These are phyloP conservation scores for Heterocephalus glaber DNA, from an alignment of 2,113 vertebrate genomes.

Conservation along the genomic window DNA sequence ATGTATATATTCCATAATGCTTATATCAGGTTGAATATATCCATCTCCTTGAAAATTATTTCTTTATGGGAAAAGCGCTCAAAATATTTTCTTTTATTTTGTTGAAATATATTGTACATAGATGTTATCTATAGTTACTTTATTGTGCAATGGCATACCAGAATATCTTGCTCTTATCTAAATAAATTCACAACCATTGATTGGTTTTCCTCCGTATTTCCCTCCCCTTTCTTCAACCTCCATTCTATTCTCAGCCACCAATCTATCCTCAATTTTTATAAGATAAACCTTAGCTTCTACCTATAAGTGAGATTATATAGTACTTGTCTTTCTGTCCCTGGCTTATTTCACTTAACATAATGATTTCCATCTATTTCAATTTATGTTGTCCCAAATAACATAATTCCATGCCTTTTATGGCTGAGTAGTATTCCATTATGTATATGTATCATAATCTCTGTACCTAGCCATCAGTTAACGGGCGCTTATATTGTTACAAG, in stretches of 20 bases:
- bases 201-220: fast-evolving
- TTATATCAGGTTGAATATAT: neutral
- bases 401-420: neutral
- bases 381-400: neutral
- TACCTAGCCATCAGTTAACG: neutral
- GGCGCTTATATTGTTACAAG: neutral
- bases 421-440: neutral
- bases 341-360: neutral
- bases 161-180: neutral
- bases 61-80: neutral
- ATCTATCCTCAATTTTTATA: neutral
- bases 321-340: too few relatives aligned
- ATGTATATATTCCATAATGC: neutral
- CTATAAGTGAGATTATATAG: neutral
- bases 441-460: neutral
- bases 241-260: neutral
- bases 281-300: neutral
- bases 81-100: neutral
- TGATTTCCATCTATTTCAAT: neutral
- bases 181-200: neutral
- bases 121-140: neutral
- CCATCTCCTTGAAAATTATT: neutral
- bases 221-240: fast-evolving
- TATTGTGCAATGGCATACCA: neutral
- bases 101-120: neutral